A percentile compares a stretch with the other conserved stretches of the same genome.
phyloP scores from a whole-genome alignment of 2,888 invertebrate genomes.

The Rotaria socialis region DNA sequence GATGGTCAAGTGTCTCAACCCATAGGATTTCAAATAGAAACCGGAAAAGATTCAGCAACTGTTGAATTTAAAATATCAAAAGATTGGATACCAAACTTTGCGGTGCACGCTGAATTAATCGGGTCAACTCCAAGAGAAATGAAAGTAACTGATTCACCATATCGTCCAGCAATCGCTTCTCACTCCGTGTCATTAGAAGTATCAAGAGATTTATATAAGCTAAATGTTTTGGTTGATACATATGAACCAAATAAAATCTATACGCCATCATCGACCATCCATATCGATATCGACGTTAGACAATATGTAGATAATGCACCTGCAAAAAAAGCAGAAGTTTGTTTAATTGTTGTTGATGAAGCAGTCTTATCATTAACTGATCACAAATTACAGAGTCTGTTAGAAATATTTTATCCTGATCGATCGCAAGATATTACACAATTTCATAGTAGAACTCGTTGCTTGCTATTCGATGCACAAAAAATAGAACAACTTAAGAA shows the following conservation, averaged over 20 bases:
- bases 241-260: not conserved
- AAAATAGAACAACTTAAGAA: not conserved
- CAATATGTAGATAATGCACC: not conserved
- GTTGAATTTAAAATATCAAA: no score
- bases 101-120: no score
- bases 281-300: not conserved
- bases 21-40: no score
- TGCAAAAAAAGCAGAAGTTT: not conserved
- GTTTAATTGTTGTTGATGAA: constrained; percentile 17
- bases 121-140: not conserved
- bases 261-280: constrained; percentile 3
- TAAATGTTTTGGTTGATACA: constrained; percentile 7
- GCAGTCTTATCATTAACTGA: constrained; percentile 15
- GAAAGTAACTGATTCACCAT: not conserved
- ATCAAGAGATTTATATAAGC: constrained; percentile 11
- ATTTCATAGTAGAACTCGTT: not conserved
- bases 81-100: no score
- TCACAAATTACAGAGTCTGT: not conserved
- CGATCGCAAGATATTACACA: not conserved
- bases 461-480: not conserved
- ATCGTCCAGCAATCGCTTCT: constrained; percentile 9
- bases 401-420: constrained; percentile 19
- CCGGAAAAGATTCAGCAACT: no score
- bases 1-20: no score
- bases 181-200: not conserved